These are phyloP conservation scores for Syndactyla subalaris DNA, from an alignment of 2,797 vertebrate species.

Conservation along the genomic window DNA sequence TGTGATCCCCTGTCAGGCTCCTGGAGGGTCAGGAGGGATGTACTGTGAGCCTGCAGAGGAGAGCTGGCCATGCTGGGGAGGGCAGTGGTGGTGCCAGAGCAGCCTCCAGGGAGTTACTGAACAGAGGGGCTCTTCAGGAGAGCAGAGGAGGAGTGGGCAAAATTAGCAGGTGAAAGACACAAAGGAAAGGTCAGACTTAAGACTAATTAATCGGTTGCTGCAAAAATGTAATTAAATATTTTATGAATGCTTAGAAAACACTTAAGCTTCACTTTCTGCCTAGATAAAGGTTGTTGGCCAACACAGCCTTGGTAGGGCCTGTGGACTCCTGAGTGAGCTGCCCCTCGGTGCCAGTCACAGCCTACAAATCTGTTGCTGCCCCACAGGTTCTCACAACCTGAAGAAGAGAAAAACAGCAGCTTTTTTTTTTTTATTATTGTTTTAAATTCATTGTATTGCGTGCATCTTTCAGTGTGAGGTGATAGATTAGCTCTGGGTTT, in stretches of 20 bases:
- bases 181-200: not conserved
- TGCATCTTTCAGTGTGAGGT: constrained; percentile 2
- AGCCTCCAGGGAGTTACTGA: not conserved
- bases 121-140: not conserved
- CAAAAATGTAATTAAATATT: not conserved
- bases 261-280: not conserved
- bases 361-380: not conserved
- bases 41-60: not conserved
- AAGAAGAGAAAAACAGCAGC: not conserved
- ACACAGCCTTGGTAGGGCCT: not conserved
- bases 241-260: not conserved
- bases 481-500: constrained; percentile 8
- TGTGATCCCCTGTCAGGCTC: not conserved
- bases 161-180: not conserved
- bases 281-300: not conserved
- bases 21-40: not conserved
- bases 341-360: not conserved
- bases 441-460: constrained; percentile 15
- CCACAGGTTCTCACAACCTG: not conserved
- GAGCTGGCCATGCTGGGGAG: rapidly evolving
- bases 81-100: not conserved
- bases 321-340: not conserved
- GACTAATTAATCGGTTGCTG: constrained; percentile 37
- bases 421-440: not conserved
- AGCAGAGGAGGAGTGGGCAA: not conserved